Evolutionary conservation across 2,797 vertebrate genomes (phyloP).

Genomic region (Corythornis leucogaster): DNA sequence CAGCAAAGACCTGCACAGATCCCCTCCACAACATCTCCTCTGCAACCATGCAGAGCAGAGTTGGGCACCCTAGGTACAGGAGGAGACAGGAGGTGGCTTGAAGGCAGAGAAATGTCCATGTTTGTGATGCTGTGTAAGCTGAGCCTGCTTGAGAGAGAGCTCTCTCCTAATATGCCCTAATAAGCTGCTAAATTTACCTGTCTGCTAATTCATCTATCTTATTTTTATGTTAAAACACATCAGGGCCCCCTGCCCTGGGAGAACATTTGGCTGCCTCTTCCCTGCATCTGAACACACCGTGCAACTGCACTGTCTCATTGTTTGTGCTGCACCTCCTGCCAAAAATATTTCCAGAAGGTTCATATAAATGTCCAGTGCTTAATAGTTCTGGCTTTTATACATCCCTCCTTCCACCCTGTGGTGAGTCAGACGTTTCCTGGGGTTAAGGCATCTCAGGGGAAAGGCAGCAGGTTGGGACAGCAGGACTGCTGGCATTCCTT

Average conservation of each 20-base stretch:
- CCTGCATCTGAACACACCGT: not conserved
- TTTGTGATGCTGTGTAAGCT: not conserved
- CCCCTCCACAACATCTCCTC: no score
- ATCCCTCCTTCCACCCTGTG: not conserved
- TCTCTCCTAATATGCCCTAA: not conserved
- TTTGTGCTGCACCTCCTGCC: constrained; percentile 30
- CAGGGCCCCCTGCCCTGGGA: not conserved
- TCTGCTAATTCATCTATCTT: constrained; percentile 55
- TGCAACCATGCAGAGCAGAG: not conserved
- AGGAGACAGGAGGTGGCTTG: not conserved
- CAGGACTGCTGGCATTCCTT: not conserved
- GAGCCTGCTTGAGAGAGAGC: not conserved
- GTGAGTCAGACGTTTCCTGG: not conserved
- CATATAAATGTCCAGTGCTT: constrained; percentile 28
- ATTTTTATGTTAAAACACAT: constrained; percentile 57
- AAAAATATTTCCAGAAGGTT: constrained; percentile 64
- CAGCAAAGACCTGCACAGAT: not conserved
- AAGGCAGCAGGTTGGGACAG: not conserved
- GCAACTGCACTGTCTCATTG: constrained; percentile 16
- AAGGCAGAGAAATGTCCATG: not conserved
- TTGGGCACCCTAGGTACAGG: not conserved
- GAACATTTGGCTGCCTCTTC: constrained; percentile 47
- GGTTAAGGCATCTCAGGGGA: not conserved
- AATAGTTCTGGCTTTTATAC: constrained; percentile 11
- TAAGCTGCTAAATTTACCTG: constrained; percentile 53